Evolutionary conservation across 2,888 invertebrate genomes (phyloP).

Genomic region (Drosophila dives): DNA sequence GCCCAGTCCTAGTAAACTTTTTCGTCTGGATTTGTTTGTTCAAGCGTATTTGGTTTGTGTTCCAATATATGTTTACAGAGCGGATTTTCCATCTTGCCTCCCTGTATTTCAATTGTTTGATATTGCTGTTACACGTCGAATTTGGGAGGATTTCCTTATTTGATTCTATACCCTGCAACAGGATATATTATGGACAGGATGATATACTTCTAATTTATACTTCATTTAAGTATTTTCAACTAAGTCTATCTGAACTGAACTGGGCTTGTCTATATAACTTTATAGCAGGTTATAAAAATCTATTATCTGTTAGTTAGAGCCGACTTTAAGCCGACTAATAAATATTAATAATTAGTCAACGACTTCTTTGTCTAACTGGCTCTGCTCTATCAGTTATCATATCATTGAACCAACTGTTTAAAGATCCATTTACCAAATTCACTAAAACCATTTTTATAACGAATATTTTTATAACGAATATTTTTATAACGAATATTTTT

Average conservation of each 20-base stretch:
- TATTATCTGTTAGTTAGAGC: not conserved
- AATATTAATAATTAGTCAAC: not conserved
- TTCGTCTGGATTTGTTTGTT: constrained; percentile 62
- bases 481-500: too few relatives aligned
- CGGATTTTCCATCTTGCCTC: constrained; percentile 1
- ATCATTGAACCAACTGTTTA: not conserved
- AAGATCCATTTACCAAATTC: too few relatives aligned
- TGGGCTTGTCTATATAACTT: not conserved
- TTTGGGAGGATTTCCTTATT: constrained; percentile 33
- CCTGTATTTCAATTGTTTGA: not conserved
- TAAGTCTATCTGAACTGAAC: not conserved
- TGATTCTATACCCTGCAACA: constrained; percentile 6
- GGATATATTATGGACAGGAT: not conserved
- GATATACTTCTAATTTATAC: too few relatives aligned
- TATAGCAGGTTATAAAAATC: not conserved
- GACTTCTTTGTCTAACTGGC: not conserved
- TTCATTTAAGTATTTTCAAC: too few relatives aligned
- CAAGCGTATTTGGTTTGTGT: constrained; percentile 54
- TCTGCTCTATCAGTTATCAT: not conserved
- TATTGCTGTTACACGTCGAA: constrained; percentile 30
- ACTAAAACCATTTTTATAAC: too few relatives aligned
- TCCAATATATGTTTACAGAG: constrained; percentile 42
- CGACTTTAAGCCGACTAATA: not conserved
- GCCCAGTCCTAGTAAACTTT: constrained; percentile 7
- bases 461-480: too few relatives aligned